These are phyloP conservation scores for Campoplex nolae DNA, from an alignment of 2,888 invertebrate species.

Conservation along the genomic window DNA sequence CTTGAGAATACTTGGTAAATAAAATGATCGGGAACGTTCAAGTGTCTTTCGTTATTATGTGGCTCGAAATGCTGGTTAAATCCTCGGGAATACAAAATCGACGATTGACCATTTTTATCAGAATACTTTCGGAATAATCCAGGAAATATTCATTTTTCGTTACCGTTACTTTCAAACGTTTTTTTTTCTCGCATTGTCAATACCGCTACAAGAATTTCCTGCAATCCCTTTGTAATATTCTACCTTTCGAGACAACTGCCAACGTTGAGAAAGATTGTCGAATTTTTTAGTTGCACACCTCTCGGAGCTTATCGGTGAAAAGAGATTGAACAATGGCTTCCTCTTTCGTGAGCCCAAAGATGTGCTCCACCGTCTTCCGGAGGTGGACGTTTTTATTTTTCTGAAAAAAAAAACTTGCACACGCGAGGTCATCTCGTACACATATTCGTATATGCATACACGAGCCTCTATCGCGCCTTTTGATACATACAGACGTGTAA, in stretches of 20 bases:
- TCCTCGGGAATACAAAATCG: not conserved
- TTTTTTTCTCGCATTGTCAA: not conserved
- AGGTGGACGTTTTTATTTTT: constrained; percentile 25
- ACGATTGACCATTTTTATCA: not conserved
- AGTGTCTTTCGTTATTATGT: not conserved
- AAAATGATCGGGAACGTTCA: constrained; percentile 15
- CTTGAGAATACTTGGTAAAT: constrained; percentile 8
- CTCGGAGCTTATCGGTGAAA: constrained; percentile 33
- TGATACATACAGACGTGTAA: not conserved
- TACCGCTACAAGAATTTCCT: not conserved
- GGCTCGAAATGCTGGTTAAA: not conserved
- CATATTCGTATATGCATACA: not conserved
- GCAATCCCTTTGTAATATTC: not conserved
- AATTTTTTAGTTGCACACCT: not conserved
- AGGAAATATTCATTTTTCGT: not conserved
- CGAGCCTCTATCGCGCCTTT: too few species aligned
- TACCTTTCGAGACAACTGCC: constrained; percentile 26
- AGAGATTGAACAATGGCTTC: constrained; percentile 26
- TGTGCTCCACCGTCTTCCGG: constrained; percentile 41
- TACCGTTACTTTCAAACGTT: not conserved
- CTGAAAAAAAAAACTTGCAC: constrained; percentile 40
- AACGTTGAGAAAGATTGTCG: constrained; percentile 1
- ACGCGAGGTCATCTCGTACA: constrained; percentile 75
- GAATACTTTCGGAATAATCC: not conserved
- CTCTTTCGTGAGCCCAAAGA: constrained; percentile 33